Conservation (phyloP, 2,888 invertebrate species). For the Hemicrepidius hirtus region DNA sequence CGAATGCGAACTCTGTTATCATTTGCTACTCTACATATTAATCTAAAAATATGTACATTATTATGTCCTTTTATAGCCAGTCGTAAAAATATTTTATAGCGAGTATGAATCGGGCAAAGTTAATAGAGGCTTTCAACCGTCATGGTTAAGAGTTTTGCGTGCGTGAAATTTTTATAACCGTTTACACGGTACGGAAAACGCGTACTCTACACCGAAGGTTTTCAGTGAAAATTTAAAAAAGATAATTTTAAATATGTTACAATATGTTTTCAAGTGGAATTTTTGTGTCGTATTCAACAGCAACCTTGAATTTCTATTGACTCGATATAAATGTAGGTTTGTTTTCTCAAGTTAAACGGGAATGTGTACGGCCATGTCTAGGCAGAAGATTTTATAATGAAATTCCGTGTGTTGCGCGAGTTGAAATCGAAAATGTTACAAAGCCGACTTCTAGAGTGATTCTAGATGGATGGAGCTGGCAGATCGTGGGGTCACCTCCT, state of each 20-base stretch:
- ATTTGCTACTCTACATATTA: conserved; percentile 42
- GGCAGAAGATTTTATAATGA: conserved; percentile 19
- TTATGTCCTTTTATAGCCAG: conserved; percentile 43
- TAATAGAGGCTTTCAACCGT: background rate
- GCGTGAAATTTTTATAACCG: background rate
- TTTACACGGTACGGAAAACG: background rate
- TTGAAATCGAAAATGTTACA: conserved; percentile 19
- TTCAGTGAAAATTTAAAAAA: too few relatives aligned
- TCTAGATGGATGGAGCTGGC: conserved; percentile 43
- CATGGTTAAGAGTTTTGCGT: background rate
- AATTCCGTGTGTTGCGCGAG: conserved; percentile 3
- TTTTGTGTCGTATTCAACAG: conserved; percentile 30
- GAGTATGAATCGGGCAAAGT: conserved; percentile 11
- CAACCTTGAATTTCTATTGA: conserved; percentile 36
- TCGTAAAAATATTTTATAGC: conserved; percentile 46
- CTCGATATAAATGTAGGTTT: conserved; percentile 31
- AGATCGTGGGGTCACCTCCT: conserved; percentile 47
- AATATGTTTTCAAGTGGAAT: conserved; percentile 31
- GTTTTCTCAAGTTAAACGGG: conserved; percentile 19
- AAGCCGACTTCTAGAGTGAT: conserved; percentile 40
- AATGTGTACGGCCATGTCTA: background rate
- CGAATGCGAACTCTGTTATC: conserved; percentile 48
- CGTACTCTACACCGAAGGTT: background rate
- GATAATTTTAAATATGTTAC: too few relatives aligned
- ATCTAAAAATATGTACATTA: conserved; percentile 51